Base-by-base conservation (phyloP, 2,113 vertebrate species). In the Sinocyclocheilus rhinocerous region DNA sequence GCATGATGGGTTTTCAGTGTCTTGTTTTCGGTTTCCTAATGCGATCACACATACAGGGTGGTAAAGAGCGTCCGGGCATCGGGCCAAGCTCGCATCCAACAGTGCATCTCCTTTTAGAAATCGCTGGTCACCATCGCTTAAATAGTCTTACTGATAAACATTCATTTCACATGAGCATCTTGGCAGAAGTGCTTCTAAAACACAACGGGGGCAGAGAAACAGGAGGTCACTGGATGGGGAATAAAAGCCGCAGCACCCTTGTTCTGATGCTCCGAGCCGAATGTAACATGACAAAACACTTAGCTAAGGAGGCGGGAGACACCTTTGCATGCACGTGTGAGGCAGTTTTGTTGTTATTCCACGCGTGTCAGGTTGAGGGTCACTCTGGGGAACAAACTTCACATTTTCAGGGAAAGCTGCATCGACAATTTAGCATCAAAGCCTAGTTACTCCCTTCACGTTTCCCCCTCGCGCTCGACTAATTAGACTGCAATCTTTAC, bases 401-500 rank as follows among this genome's bases (percentile, higher is more conserved):
- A 88, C 82, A 86, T 88, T 87, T 90, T 78, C 85, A 89, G 52
- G 61, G 86, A 86, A 90, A 77, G 55, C 84, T 57, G 85, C 87
- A 87, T 88, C 85, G 79, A 90, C 73, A 84, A 81, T 84, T 90
- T 88, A 87, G 82, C 87, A 87, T 90, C 84, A 86, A 88, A 86
- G 86, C 81, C 81, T 86, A 81, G 81, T 87, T 84, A 86, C 75
- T 83, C 22, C 18, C 57, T 33, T 52, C 63, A 67, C 16, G n/a
- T 18, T 39, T 39, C n/a, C 70, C 48, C 72, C 15, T 77, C 5
- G 55, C 29, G 52, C 22, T 45, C 42, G 36, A 26, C 85, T 79
- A 83, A 84, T 86, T 89, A 76, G 80, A 59, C 77, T 73, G 65
- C 72, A 89, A 39, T 48, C 76, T 86, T 69, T 39, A 81, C 48